Base-by-base conservation (phyloP, 1,140 invertebrate genomes). In the Eriosoma lanigerum region DNA sequence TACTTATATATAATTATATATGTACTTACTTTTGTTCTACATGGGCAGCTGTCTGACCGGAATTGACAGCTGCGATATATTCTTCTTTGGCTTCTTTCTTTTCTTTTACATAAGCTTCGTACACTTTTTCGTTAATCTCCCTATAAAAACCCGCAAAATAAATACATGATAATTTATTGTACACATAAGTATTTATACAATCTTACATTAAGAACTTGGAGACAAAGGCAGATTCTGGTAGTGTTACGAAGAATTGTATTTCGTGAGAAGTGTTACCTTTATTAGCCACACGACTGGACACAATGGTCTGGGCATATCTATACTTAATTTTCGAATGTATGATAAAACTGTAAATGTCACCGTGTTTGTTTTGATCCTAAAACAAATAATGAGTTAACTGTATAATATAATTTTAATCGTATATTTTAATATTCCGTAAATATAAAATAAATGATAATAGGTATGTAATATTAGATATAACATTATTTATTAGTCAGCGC, bases 181-280 rank as follows among this genome's bases (percentile, higher is more conserved):
- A 8, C 3, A 38, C 3, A 38, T 8, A 4, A 38, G 32, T 38
- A 38, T 4, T 38, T 4, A 38, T 38, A 38, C 32, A 38, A 17
- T 82, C 86, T 87, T 85, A 90, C 90, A 91, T 90, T 29, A 87
- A 84, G 84, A 91, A 91, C 68, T 87, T 88, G 29, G 89, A 89
- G 72, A 91, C 90, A 84, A 89, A 91, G 0, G 90, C 90, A 8
- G 89, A 89, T 78, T 91, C 90, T 1, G 90, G 90, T 66, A 91
- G 84, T 8, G 91, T 86, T 17, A 91, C 86, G 21, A 87, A 87
- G 85, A 91, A 91, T 19, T 86, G 85, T 19, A 88, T 87, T 85
- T 91, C 89, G 82, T 90, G 88, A 0, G 90, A 85, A 26, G 83
- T 85, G 29, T 86, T 85, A n/a, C 87, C 86, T 0, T 88, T 87